phyloP scores from a whole-genome alignment of 2,113 vertebrate species.

The Nycticryphes semicollaris region DNA sequence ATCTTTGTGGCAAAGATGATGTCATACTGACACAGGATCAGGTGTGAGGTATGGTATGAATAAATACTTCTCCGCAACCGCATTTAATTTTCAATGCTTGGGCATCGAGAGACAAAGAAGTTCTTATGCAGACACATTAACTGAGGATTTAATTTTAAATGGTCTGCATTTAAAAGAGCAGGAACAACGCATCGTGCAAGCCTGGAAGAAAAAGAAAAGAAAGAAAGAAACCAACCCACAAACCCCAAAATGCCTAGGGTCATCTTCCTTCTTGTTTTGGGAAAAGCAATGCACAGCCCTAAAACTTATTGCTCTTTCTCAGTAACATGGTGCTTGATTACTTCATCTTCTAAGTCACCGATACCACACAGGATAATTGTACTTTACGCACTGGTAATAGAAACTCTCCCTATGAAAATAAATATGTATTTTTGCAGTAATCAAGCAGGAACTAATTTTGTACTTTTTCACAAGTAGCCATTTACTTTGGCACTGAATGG shows the following conservation, averaged over 20 bases:
- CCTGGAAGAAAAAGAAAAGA: neutral
- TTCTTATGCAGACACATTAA: slow-evolving; percentile 71
- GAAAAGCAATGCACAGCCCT: slow-evolving; percentile 38
- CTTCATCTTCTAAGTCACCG: slow-evolving; percentile 57
- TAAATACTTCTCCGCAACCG: slow-evolving; percentile 70
- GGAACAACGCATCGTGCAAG: slow-evolving; percentile 20
- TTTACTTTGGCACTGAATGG: slow-evolving; percentile 69
- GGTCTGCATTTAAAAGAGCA: slow-evolving; percentile 48
- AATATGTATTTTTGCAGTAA: slow-evolving; percentile 65
- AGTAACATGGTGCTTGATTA: slow-evolving; percentile 35
- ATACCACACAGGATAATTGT: slow-evolving; percentile 47
- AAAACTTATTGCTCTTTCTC: slow-evolving; percentile 47
- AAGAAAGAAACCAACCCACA: too few relatives aligned
- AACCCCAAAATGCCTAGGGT: neutral
- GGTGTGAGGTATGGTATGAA: slow-evolving; percentile 70
- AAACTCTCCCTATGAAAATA: slow-evolving; percentile 55
- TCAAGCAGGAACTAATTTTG: slow-evolving; percentile 69
- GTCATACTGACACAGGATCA: slow-evolving; percentile 71
- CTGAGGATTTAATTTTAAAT: slow-evolving; percentile 65
- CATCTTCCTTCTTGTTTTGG: slow-evolving; percentile 4
- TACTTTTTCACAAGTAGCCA: slow-evolving; percentile 67
- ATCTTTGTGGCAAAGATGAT: slow-evolving; percentile 63
- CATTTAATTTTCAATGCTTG: slow-evolving; percentile 69
- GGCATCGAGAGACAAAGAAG: slow-evolving; percentile 68
- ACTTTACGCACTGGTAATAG: slow-evolving; percentile 51